Evolutionary conservation across 2,888 invertebrate genomes (phyloP), one percentile per base, ranked within the genome.

Genomic region (Thyatira batis): DNA sequence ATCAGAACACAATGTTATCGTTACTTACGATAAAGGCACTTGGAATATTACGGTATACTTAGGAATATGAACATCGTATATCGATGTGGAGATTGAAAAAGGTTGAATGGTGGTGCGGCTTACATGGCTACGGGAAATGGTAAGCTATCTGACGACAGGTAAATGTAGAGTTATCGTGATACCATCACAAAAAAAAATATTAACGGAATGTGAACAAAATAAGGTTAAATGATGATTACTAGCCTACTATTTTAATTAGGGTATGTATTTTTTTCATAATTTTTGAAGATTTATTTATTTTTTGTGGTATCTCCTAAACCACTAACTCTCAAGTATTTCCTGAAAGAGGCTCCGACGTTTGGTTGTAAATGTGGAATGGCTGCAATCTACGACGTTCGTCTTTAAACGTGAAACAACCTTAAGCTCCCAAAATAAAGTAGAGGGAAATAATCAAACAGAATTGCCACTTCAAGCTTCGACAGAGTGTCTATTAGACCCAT

Each of bases 401-500:
- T 39, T 8, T 30, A 45, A 30, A n/a, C 46, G 51, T 55, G 55
- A 67, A 52, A 59, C 50, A 57, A 59, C 56, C 54, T 52, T 58
- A 60, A 69, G 52, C 50, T 58, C 59, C 52, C 50, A 49, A 61
- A 65, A 67, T 59, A 63, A 59, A 65, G 63, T 52, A 51, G 52
- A 30, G 45, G 39, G 53, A 46, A 33, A 54, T 43, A 50, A 52
- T 52, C 50, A 52, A 67, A 67, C 52, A 57, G 70, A 60, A 70
- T 69, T 69, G 57, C 58, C 62, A 55, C 61, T 70, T 54, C 53
- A 59, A 57, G 52, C 43, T 49, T 27, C 11, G 53, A 57, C 54
- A 58, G 52, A 70, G 68, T 64, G 51, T 60, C 57, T 61, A 65
- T 66, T 67, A 61, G 57, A 50, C 55, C 23, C 50, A 50, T 55